Conservation (phyloP, 2,888 invertebrate species). For the Drosophila mimica region DNA sequence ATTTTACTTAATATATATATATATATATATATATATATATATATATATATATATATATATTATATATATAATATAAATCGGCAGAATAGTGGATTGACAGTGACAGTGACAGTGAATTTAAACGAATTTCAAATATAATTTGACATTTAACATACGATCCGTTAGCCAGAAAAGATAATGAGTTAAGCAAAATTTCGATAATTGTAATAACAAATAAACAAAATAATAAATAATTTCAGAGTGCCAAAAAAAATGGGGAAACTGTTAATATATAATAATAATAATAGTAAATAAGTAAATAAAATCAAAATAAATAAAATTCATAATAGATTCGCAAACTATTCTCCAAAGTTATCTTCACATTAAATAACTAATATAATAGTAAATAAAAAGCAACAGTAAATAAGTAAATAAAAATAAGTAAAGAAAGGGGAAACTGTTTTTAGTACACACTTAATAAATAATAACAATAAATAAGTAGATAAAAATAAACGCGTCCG, state of each 20-base stretch:
- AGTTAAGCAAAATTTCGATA: neutral
- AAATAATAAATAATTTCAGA: no score
- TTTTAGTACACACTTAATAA: neutral
- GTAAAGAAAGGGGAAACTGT: neutral
- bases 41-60: no score
- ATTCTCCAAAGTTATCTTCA: rapidly evolving
- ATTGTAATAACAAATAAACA: neutral
- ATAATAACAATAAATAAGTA: neutral
- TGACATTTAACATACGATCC: neutral
- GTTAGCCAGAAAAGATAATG: neutral
- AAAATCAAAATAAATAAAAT: neutral
- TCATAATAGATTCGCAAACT: neutral
- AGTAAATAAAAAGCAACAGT: neutral
- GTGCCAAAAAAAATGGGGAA: no score
- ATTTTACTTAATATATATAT: neutral
- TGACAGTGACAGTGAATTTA: neutral
- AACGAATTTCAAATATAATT: neutral
- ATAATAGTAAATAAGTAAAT: no score
- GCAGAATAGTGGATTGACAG: neutral
- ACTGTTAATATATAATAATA: no score
- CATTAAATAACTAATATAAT: neutral
- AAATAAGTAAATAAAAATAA: neutral
- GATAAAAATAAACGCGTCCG: neutral
- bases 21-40: no score
- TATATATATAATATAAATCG: neutral